A percentile compares a stretch with the other conserved stretches of the same genome.
Conservation (phyloP, 2,113 vertebrate species). For the Chiloscyllium plagiosum region DNA sequence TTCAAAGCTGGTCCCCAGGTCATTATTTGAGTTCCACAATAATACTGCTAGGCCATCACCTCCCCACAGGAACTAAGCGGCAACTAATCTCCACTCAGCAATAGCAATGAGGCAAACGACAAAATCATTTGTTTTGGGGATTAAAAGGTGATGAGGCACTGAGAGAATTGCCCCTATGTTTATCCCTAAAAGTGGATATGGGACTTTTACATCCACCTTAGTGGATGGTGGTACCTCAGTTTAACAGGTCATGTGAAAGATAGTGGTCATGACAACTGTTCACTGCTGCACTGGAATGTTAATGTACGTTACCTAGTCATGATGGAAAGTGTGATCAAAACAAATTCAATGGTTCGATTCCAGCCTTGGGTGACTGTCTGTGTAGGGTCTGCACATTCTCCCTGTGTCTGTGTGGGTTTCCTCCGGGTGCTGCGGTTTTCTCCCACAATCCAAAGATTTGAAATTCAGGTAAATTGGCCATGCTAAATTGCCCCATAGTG, state of each 20-base stretch:
- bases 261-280: neutral
- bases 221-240: neutral
- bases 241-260: neutral
- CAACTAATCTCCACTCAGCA: neutral
- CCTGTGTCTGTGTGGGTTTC: too few species aligned
- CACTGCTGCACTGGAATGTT: neutral
- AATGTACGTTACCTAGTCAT: neutral
- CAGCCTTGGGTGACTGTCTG: too few species aligned
- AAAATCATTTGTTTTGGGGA: neutral
- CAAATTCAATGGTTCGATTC: neutral
- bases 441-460: too few species aligned
- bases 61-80: neutral
- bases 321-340: neutral
- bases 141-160: neutral
- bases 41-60: too few species aligned
- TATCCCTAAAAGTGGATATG: neutral
- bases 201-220: neutral
- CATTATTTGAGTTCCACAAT: too few species aligned
- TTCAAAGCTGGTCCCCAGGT: too few species aligned
- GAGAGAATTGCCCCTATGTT: neutral
- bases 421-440: too few species aligned
- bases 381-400: too few species aligned
- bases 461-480: too few species aligned
- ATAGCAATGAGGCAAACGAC: neutral
- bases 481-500: too few species aligned